A percentile compares a stretch with the other conserved stretches of the same genome.
phyloP scores from a whole-genome alignment of 2,113 vertebrate genomes.

The Caloenas nicobarica region DNA sequence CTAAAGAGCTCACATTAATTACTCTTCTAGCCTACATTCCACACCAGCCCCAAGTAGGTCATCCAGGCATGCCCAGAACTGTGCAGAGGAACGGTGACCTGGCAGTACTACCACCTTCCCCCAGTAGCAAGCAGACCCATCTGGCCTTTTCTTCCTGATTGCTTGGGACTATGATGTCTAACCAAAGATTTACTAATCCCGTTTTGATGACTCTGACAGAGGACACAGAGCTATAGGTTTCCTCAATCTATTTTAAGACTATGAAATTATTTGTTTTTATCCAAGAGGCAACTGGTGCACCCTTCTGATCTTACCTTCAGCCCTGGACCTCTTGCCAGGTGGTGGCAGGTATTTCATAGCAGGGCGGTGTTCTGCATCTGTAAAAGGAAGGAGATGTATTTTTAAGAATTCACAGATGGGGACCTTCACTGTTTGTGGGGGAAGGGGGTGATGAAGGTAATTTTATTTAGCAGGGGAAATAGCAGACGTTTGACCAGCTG shows the following conservation, averaged over 20 bases:
- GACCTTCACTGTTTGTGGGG: not conserved
- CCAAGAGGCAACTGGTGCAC: not conserved
- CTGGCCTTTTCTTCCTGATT: not conserved
- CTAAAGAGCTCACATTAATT: not conserved
- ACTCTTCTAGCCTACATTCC: not conserved
- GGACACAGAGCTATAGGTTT: not conserved
- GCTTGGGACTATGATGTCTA: not conserved
- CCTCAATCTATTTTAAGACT: not conserved
- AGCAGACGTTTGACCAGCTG: not conserved
- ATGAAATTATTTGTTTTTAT: not conserved
- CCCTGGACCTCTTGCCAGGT: not conserved
- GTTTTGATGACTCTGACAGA: not conserved
- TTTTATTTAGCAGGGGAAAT: not conserved
- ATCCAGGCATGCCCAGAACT: not conserved
- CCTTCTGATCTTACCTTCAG: conserved; percentile 11
- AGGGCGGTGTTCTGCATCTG: conserved; percentile 59
- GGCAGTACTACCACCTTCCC: not conserved
- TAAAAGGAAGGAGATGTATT: not conserved
- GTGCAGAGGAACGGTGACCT: not conserved
- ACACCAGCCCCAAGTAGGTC: not conserved
- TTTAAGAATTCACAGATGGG: not conserved
- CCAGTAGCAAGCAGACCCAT: not conserved
- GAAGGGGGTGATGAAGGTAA: not conserved
- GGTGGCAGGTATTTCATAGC: conserved; percentile 64
- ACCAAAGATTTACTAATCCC: not conserved